A percentile compares a stretch with the other conserved stretches of the same genome.
Evolutionary conservation across 2,888 invertebrate species (phyloP).

Genomic region (Tetropium fuscum): DNA sequence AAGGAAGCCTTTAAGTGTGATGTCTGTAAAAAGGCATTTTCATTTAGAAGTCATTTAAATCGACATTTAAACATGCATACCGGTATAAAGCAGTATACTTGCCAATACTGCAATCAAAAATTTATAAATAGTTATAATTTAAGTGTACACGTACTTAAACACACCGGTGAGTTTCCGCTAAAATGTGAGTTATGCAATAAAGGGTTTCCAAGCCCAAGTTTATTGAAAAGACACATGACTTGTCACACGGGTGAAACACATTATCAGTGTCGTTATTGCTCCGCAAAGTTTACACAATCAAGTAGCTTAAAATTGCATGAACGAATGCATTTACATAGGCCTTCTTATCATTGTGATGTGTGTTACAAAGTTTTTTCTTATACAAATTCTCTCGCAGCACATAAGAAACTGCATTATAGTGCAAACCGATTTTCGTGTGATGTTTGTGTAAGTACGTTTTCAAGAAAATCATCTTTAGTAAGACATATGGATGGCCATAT

Average conservation of each 20-base stretch:
- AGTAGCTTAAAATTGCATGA: conserved; percentile 2
- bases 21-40: neutral
- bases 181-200: conserved; percentile 3
- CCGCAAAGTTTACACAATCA: neutral
- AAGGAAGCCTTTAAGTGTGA: neutral
- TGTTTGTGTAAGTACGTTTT: neutral
- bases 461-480: conserved; percentile 1
- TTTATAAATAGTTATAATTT: neutral
- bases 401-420: neutral
- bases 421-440: neutral
- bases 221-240: neutral
- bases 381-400: conserved; percentile 2
- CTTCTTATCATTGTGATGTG: conserved; percentile 1
- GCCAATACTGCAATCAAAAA: neutral
- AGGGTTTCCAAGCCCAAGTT: conserved; percentile 3
- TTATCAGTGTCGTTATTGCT: neutral
- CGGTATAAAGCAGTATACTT: neutral
- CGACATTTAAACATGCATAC: neutral
- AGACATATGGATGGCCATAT: neutral
- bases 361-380: conserved; percentile 4
- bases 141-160: neutral
- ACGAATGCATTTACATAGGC: neutral
- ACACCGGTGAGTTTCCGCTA: neutral
- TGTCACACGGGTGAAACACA: neutral
- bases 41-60: neutral